Conservation (phyloP, 2,888 invertebrate species). For the Tillus elongatus region DNA sequence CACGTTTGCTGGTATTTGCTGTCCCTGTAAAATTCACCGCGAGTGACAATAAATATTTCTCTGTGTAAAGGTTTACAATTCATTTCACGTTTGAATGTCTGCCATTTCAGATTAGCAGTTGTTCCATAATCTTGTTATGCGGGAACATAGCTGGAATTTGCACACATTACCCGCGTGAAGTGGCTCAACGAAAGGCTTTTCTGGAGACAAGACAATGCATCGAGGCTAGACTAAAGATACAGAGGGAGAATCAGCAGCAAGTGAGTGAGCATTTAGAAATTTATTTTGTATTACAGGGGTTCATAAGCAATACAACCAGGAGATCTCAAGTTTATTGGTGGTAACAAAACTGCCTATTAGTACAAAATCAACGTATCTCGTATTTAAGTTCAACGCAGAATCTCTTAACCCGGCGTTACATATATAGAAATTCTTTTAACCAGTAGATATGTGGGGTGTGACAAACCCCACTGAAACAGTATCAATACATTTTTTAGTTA, state of each 20-base stretch:
- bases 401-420: too few relatives aligned
- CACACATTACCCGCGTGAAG: slow-evolving; percentile 85
- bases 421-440: too few relatives aligned
- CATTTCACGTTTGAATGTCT: too few relatives aligned
- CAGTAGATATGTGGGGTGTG: too few relatives aligned
- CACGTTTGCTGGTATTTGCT: too few relatives aligned
- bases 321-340: background rate
- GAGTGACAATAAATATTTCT: too few relatives aligned
- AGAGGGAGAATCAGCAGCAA: slow-evolving; percentile 93
- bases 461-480: too few relatives aligned
- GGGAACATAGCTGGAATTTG: slow-evolving; percentile 80
- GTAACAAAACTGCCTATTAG: background rate
- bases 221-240: slow-evolving; percentile 79
- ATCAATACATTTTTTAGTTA: too few relatives aligned
- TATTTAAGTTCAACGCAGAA: too few relatives aligned
- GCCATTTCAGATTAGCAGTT: slow-evolving; percentile 53
- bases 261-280: slow-evolving; percentile 46
- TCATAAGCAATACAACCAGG: background rate
- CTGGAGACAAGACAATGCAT: slow-evolving; percentile 91
- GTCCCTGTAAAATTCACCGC: too few relatives aligned
- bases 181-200: slow-evolving; percentile 85
- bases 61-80: too few relatives aligned
- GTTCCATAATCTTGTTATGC: slow-evolving; percentile 60
- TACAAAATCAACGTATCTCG: too few relatives aligned
- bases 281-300: background rate